Percentiles rank a stretch among this genome's conserved stretches.
Evolutionary conservation across 30 jellyfish, hydroid and myxozoan genomes (phyloP).

Genomic region (Pelagia noctiluca): DNA sequence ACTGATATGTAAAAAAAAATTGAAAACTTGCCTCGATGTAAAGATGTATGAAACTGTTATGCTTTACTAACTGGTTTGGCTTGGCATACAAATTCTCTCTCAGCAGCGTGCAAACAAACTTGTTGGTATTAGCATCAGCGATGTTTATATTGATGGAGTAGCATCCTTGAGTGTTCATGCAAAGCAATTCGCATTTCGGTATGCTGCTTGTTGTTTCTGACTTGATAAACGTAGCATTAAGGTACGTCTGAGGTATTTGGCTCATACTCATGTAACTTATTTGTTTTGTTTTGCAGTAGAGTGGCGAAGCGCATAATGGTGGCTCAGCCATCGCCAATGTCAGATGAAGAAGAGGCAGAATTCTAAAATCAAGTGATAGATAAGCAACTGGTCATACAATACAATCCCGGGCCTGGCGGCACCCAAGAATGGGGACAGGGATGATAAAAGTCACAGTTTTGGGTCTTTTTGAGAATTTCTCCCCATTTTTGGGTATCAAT

Average conservation of each 20-base stretch:
- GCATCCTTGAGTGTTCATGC: not conserved
- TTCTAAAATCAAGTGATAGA: not conserved
- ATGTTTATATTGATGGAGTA: slow-evolving; percentile 29
- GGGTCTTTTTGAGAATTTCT: too few relatives aligned
- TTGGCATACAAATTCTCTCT: not conserved
- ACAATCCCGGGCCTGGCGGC: not conserved
- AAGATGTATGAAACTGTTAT: not conserved
- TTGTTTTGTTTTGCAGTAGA: not conserved
- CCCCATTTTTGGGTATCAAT: too few relatives aligned
- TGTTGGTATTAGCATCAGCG: not conserved
- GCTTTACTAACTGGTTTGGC: not conserved
- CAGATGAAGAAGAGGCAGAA: not conserved
- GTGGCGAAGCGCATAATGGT: not conserved
- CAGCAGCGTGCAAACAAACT: slow-evolving; percentile 9
- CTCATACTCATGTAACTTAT: not conserved
- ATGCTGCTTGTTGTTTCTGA: not conserved
- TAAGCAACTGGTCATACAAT: not conserved
- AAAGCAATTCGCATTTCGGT: not conserved
- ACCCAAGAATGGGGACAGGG: too few relatives aligned
- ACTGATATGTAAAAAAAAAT: too few relatives aligned
- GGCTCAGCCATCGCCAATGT: not conserved
- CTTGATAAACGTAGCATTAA: not conserved
- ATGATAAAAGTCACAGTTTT: too few relatives aligned
- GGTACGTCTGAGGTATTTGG: not conserved
- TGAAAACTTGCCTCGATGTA: not conserved